phyloP scores from a whole-genome alignment of 2,797 vertebrate species.

The Sphaeramia orbicularis region DNA sequence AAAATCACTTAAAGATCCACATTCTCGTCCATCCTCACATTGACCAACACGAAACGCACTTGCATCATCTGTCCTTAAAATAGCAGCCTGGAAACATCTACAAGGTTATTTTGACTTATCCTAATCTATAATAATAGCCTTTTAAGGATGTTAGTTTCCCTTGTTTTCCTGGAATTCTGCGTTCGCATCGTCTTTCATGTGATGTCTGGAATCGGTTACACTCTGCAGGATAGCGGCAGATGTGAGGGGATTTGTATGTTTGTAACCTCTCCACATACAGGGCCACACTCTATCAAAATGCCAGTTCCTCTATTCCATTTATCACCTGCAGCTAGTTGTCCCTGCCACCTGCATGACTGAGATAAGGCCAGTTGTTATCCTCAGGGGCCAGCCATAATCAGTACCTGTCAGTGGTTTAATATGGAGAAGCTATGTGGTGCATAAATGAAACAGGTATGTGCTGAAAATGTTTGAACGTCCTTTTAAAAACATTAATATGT shows the following conservation, averaged over 20 bases:
- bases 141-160: conserved; percentile 8
- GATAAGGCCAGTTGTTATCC: conserved; percentile 63
- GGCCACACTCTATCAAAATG: conserved; percentile 61
- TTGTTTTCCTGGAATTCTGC: conserved; percentile 39
- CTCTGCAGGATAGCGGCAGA: conserved; percentile 51
- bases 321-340: conserved; percentile 49
- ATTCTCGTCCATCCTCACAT: conserved; percentile 30
- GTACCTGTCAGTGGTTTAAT: conserved; percentile 43
- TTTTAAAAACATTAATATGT: no score
- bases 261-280: conserved; percentile 36
- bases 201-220: conserved; percentile 59
- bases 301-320: conserved; percentile 37
- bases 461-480: neutral
- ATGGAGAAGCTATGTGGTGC: conserved; percentile 17
- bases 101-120: conserved; percentile 15
- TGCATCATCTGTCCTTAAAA: conserved; percentile 22
- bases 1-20: conserved; percentile 2
- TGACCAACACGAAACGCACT: conserved; percentile 13
- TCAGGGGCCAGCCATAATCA: conserved; percentile 20
- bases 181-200: conserved; percentile 30
- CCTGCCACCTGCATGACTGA: conserved; percentile 55
- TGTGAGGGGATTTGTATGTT: conserved; percentile 53
- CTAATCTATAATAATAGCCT: conserved; percentile 21
- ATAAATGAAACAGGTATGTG: neutral
- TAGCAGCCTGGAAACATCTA: conserved; percentile 12